Conservation (phyloP, 2,797 vertebrate genomes). For the Corythornis leucogaster region DNA sequence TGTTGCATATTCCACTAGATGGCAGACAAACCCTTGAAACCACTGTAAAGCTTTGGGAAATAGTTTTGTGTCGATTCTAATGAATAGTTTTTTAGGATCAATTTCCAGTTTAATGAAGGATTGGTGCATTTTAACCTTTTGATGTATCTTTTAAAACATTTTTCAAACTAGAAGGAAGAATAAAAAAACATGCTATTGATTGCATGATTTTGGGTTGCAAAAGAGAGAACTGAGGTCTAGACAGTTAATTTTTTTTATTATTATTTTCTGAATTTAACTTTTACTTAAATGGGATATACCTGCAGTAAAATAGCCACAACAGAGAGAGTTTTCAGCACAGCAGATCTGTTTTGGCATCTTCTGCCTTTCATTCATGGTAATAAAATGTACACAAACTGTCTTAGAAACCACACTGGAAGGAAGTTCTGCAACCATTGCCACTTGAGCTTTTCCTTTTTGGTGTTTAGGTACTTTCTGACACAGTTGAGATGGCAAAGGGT, state of each 20-base stretch:
- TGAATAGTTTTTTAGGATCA: constrained; percentile 59
- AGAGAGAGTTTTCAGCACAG: background rate
- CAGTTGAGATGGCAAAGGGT: background rate
- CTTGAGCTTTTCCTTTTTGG: background rate
- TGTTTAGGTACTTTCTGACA: background rate
- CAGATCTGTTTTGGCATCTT: background rate
- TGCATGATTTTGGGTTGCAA: background rate
- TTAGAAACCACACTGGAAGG: background rate
- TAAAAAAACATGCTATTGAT: background rate
- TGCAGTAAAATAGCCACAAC: background rate
- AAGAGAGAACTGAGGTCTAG: background rate
- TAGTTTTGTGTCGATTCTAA: constrained; percentile 52
- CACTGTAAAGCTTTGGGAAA: background rate
- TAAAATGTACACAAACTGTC: background rate
- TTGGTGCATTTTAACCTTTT: constrained; percentile 43
- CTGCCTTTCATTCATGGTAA: background rate
- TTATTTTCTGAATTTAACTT: background rate
- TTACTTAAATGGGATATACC: background rate
- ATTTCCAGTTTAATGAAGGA: constrained; percentile 47
- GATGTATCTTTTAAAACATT: constrained; percentile 27
- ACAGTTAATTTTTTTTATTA: background rate
- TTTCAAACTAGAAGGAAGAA: constrained; percentile 59
- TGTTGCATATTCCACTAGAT: constrained; percentile 78
- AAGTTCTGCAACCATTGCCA: background rate
- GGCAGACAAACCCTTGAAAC: constrained; percentile 79